A percentile compares a stretch with the other conserved stretches of the same genome.
phyloP scores from a whole-genome alignment of 2,888 invertebrate species.

The Anaspis maculata region DNA sequence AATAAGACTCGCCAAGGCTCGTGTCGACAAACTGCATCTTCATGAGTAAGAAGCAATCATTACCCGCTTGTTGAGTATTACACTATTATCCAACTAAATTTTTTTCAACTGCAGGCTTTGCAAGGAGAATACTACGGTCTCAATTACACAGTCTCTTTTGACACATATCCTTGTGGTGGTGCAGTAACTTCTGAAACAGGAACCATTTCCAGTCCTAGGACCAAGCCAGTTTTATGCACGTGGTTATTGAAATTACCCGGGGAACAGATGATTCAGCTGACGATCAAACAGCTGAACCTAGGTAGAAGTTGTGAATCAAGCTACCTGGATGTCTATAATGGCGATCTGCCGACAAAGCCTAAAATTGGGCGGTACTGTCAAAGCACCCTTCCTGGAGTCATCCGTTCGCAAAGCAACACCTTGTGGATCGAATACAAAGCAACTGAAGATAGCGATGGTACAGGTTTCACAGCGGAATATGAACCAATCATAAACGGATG shows the following conservation, averaged over 20 bases:
- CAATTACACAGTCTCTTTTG: conserved; percentile 50
- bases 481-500: conserved; percentile 47
- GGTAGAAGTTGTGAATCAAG: conserved; percentile 49
- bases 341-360: conserved; percentile 42
- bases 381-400: conserved; percentile 38
- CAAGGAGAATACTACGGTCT: too few species aligned
- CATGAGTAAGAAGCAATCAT: too few species aligned
- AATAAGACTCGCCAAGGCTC: too few species aligned
- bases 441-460: conserved; percentile 37
- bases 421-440: conserved; percentile 66
- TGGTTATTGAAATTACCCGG: conserved; percentile 25
- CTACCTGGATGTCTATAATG: conserved; percentile 49
- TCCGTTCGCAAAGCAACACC: conserved; percentile 45
- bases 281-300: conserved; percentile 47
- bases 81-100: too few species aligned
- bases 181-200: conserved; percentile 40
- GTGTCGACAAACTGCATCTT: too few species aligned
- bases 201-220: conserved; percentile 45
- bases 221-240: conserved; percentile 53
- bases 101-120: too few species aligned
- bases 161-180: conserved; percentile 63
- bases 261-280: conserved; percentile 37
- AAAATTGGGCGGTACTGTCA: conserved; percentile 56
- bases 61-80: too few species aligned
- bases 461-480: conserved; percentile 27